Conservation (phyloP, 2,113 vertebrate species). For the Monarcha castaneiventris region DNA sequence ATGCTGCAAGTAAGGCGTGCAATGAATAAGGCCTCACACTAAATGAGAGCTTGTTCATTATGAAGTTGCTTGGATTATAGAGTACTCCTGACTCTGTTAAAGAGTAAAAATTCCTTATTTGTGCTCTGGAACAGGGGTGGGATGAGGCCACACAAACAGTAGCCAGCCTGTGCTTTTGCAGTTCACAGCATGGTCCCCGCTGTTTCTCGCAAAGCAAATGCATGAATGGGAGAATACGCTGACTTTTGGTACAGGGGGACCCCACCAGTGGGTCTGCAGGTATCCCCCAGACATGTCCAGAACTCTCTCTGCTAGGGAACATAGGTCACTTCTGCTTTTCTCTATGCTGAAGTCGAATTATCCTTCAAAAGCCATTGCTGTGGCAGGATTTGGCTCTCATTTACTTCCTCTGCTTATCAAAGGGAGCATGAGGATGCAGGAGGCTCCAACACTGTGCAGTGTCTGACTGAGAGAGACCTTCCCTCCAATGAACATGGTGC, state of each 20-base stretch:
- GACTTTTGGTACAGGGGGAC: background rate
- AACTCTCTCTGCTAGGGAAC: background rate
- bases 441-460: background rate
- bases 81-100: conserved; percentile 21
- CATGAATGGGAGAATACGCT: background rate
- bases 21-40: conserved; percentile 40
- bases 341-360: background rate
- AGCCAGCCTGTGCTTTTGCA: background rate
- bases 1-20: background rate
- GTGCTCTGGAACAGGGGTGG: background rate
- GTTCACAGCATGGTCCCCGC: background rate
- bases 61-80: conserved; percentile 14
- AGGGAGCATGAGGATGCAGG: background rate
- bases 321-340: background rate
- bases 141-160: conserved; percentile 6
- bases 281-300: background rate
- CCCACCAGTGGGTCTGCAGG: background rate
- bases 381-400: background rate
- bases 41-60: conserved; percentile 39
- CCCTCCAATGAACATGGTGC: background rate
- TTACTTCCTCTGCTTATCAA: background rate
- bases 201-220: background rate
- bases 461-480: background rate
- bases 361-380: background rate
- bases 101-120: conserved; percentile 2